Base-by-base conservation (phyloP, 2,113 vertebrate genomes). In the Centropus unirufus region DNA sequence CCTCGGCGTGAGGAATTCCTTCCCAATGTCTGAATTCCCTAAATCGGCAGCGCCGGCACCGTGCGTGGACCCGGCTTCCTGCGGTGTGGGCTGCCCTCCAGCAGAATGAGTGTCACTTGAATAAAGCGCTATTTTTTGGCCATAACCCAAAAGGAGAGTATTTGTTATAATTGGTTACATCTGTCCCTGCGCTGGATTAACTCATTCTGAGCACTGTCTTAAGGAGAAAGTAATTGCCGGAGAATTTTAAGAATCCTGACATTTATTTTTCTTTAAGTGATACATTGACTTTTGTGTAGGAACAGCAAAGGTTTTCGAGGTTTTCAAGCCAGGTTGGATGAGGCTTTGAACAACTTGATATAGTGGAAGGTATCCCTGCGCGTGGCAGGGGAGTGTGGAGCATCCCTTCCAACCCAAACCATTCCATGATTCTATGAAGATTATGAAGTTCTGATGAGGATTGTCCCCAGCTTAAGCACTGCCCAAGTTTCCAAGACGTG, bases 151-250 rank as follows among this genome's bases (percentile, higher is more conserved):
- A 54, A 1, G 11, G 26, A 61, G n/a, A 51, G 10, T 4, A 4
- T 36, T 13, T 34, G 14, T 22, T 22, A 1, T 10, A 44, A 32
- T 21, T 22, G 21, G 10, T 67, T 69, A 32, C 0, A 0, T 19
- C 10, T 42, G 14, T 34, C 24, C 13, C 2, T 51, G 12, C 39
- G 8, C 11, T 39, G 47, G 14, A 54, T 63, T 14, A 63, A 52
- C 6, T 68, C 27, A 5, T 12, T 58, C n/a, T 47, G 36, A 63
- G 16, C 3, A 2, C 17, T 68, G 0, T 36, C 21, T 52, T 47
- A 69, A 42, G 19, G 30, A n/a, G 40, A 72, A 54, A 47, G 32
- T 61, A 30, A 7, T 62, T 73, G 16, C 16, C 47, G 19, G 36
- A 30, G 57, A 61, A 26, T 82, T 54, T 18, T 29, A 19, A 4